Evolutionary conservation across 2,113 vertebrate species (phyloP), one percentile per base, ranked within the genome.

Genomic region (Gallinago paraguaiae): DNA sequence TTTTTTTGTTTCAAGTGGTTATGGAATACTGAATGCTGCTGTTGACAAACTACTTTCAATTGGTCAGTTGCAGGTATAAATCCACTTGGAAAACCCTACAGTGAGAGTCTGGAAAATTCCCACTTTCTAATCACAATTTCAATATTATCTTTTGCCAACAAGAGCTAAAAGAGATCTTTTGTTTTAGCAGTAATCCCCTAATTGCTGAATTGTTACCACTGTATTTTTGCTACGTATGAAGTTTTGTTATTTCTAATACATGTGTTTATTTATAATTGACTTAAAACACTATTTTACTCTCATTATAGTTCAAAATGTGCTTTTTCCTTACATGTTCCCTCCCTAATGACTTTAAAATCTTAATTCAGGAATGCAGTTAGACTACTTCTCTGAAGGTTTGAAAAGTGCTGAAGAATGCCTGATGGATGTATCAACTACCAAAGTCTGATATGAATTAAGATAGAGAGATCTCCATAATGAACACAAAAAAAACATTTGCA

Each of bases 401-500:
- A 78, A 96, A 96, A 94, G 54, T 76, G 61, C 78, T 60, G 74
- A 95, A 59, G 80, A 96, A 88, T 93, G 84, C 77, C 25, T 94
- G 93, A 95, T 86, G 82, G 79, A 93, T 95, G 76, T 94, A 96
- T 84, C 85, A 95, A 64, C 82, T 91, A 96, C 86, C 65, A 60
- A 60, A 56, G 13, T 79, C 93, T 97, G 94, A 97, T 85, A 41
- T 88, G 94, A 96, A 93, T 97, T 94, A 92, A 94, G 95, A 96
- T 77, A 85, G 76, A 95, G 90, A 97, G 59, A 96, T 74, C 88
- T 97, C 94, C 83, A 69, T 92, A 97, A 93, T 77, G 92, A 96
- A 97, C 96, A 96, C 78, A 96, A 95, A 97, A 95, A 97, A 95
- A 60, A 70, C 19, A 70, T 97, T 92, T 80, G 43, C 95, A 95